Base-by-base conservation (phyloP, 1,140 invertebrate species). In the Ceratosolen solmsi region DNA sequence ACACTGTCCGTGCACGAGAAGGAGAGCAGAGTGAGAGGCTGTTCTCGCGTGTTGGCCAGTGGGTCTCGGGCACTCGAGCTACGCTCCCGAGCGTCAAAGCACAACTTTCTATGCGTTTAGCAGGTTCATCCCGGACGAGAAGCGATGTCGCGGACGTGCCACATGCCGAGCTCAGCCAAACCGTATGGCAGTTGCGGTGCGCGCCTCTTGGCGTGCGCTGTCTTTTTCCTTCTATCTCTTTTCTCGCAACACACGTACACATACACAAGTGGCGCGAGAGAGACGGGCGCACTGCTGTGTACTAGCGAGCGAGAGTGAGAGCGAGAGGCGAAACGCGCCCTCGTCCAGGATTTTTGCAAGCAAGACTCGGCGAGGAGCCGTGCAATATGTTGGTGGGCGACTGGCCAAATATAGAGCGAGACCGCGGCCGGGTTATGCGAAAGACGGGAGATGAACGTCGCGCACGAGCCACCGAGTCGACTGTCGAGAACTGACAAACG, bases 321-420 rank as follows among this genome's bases (percentile, higher is more conserved):
- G 71, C 33, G 79, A 49, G 72, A 68, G 70, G 27, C 54, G 63
- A 77, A 75, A 79, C 76, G 75, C 58, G 75, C 75, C 73, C 76
- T 65, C 74, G 74, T 30, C 51, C 27, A 75, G 73, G 73, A 75
- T 75, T 75, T 75, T 75, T 54, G 73, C 73, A 33, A 75, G 73
- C 15, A 49, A 54, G 20, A 51, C 54, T 58, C 73, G 73, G 65
- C 65, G 77, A 71, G 65, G 46, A 60, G 68, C 72, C 58, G 79
- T 89, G 89, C 90, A 91, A 91, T 91, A 91, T 91, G 90, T 90
- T 91, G 72, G 87, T 87, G 86, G 84, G 82, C 85, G 86, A 88
- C 89, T 90, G 85, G 89, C 90, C 90, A 91, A 91, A 91, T 91
- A 90, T 91, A 91, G 90, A 89, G 89, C 87, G 89, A 87, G 87